Percentiles rank a stretch among this genome's conserved stretches.
phyloP scores from a whole-genome alignment of 2,888 invertebrate genomes.

The Digitonthophagus gazella region DNA sequence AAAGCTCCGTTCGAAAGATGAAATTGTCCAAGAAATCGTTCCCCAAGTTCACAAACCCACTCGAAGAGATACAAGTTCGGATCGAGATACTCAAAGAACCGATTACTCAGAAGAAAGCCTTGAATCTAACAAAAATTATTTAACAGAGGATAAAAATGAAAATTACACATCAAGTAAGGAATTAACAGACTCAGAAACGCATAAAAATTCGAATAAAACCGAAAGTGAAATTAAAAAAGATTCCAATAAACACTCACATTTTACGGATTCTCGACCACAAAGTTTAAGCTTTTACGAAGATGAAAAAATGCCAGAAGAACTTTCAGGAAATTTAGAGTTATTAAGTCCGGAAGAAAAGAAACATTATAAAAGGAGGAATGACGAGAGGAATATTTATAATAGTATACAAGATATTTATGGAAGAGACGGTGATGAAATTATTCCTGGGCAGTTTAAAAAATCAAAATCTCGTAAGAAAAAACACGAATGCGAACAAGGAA shows the following conservation, averaged over 20 bases:
- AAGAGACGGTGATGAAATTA: constrained; percentile 45
- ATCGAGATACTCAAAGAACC: constrained; percentile 36
- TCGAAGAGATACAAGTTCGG: constrained; percentile 35
- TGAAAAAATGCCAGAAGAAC: constrained; percentile 50
- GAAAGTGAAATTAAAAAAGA: constrained; percentile 50
- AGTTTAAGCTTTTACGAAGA: constrained; percentile 53
- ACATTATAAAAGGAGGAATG: constrained; percentile 47
- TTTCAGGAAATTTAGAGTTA: constrained; percentile 50
- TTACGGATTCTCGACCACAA: constrained; percentile 51
- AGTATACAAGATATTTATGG: constrained; percentile 47
- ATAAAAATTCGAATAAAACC: constrained; percentile 55
- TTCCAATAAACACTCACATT: constrained; percentile 49
- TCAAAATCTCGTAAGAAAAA: constrained; percentile 49
- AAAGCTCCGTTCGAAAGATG: constrained; percentile 43
- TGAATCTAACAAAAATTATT: constrained; percentile 41
- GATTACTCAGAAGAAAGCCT: constrained; percentile 44
- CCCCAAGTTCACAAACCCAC: constrained; percentile 48
- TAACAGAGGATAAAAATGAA: constrained; percentile 42
- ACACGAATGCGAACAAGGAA: constrained; percentile 35
- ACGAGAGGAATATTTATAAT: constrained; percentile 49
- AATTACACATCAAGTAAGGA: constrained; percentile 43
- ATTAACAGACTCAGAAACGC: constrained; percentile 58
- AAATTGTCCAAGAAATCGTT: constrained; percentile 48
- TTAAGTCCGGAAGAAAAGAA: constrained; percentile 50
- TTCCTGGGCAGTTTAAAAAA: constrained; percentile 43